Conservation (phyloP, 2,113 vertebrate genomes). For the Eudyptes chrysolophus region DNA sequence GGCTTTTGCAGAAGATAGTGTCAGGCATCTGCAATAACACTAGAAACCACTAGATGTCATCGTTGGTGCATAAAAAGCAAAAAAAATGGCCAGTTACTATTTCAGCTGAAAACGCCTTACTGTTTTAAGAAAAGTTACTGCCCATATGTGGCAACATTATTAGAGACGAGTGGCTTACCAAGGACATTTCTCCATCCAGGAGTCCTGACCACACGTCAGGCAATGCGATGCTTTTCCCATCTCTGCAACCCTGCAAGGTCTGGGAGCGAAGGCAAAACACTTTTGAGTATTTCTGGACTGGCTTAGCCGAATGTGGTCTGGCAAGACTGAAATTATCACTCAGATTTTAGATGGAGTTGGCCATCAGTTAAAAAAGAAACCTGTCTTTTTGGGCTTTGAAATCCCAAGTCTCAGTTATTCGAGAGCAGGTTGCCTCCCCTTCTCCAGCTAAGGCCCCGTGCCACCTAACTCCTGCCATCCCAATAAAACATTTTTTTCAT, state of each 20-base stretch:
- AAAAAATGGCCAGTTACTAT: fast-evolving
- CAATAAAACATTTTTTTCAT: neutral
- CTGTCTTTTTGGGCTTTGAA: neutral
- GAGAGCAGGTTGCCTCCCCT: neutral
- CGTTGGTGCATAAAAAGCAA: neutral
- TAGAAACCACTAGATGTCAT: neutral
- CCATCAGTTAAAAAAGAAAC: neutral
- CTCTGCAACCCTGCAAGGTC: neutral
- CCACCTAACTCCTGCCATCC: too few species aligned
- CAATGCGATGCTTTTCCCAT: fast-evolving
- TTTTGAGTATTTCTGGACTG: neutral
- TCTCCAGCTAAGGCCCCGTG: neutral
- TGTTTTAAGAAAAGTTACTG: neutral
- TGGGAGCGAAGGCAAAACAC: fast-evolving
- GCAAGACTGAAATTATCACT: neutral
- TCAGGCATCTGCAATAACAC: neutral
- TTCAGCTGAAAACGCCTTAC: neutral
- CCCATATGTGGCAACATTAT: neutral
- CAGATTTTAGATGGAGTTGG: neutral
- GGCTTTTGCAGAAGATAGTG: fast-evolving
- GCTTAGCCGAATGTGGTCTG: neutral
- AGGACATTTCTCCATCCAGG: neutral
- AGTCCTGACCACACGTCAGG: fast-evolving
- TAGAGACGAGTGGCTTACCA: neutral
- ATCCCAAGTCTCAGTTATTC: neutral